Evolutionary conservation across 2,888 invertebrate genomes (phyloP), one percentile per base, ranked within the genome.

Genomic region (Linnaemya tessellans): DNA sequence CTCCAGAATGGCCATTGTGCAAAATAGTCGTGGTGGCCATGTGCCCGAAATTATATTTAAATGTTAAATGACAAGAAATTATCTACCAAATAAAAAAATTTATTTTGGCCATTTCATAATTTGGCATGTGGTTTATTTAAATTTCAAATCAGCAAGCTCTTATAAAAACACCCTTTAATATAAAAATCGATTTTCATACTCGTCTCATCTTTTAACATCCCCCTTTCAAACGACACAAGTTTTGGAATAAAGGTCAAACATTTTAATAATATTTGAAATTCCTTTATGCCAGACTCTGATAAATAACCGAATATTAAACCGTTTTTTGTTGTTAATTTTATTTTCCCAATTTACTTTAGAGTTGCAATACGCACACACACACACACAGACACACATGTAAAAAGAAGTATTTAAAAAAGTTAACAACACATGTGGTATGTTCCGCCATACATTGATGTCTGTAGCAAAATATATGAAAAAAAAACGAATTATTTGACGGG

Each of bases 371-470:
- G 56, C n/a, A 68, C 13, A 68, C 13, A 51, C 22, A n/a, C 8
- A 65, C n/a, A 65, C 11, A 67, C 38, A 35, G 9, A 5, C 38
- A 49, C 35, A 20, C 10, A 64, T 30, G 9, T 1, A 1, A 25
- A 56, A 41, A 35, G 49, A 51, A 49, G 18, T 49, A 15, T 18
- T 49, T 13, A 25, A 75, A 80, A 73, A 81, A 80, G 54, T 79
- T 75, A 85, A 82, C 85, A 79, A 62, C 85, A 82, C 82, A 85
- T 85, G 85, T 82, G 85, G 85, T 80, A 75, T 85, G 81, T 84
- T 78, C 54, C 70, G 18, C 73, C 67, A 38, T 67, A 68, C 65
- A 68, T 54, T 74, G 71, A 65, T 46, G 71, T 65, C 41, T 46
- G 64, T 35, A 60, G 49, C 58, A 49, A 38, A 25, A 38, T 13